Base-by-base conservation (phyloP, 2,113 vertebrate species). In the Cavia aperea region DNA sequence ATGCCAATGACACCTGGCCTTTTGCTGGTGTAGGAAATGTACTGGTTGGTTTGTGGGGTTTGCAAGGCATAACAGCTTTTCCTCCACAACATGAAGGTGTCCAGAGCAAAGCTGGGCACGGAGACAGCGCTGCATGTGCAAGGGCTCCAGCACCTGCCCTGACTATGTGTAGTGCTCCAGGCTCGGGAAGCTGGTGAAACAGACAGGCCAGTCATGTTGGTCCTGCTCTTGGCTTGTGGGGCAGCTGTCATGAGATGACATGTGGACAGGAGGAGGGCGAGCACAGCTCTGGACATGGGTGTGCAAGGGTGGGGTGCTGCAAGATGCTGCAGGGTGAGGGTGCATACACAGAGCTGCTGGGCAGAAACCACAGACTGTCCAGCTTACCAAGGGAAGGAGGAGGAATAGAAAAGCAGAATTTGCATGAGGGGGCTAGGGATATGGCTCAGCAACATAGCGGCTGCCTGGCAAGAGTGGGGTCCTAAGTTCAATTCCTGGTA, bases 121-220 rank as follows among this genome's bases (percentile, higher is more conserved):
- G 0, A 26, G 36, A 49, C 36, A 60, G 58, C 29, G 43, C 43
- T 39, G 36, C 1, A 2, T 33, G 43, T 16, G 73, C 65, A 36
- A 24, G 33, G 9, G 62, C 56, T 65, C 62, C 79, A 23, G 78
- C 81, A 11, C 89, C 70, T 79, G 82, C 77, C 73, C 68, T 63
- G 5, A 1, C 46, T 26, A n/a, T 16, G 12, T n/a, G 49, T 31
- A 54, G 16, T 1, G 29, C n/a, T 26, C 33, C 2, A 7, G 43
- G 43, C 36, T 83, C 77, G 33, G 23, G 29, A 31, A 70, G n/a
- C 43, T 15, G 13, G 65, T 31, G 36, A n/a, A 15, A 33, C 81
- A 66, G 46, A 66, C 46, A 0, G 33, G 10, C 54, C 15, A 13
- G 21, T 43, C 60, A 12, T 63, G 18, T 13, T 51, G 16, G 49